These are phyloP conservation scores for Megathymus violae DNA, from an alignment of 1,140 invertebrate genomes.

Conservation along the genomic window DNA sequence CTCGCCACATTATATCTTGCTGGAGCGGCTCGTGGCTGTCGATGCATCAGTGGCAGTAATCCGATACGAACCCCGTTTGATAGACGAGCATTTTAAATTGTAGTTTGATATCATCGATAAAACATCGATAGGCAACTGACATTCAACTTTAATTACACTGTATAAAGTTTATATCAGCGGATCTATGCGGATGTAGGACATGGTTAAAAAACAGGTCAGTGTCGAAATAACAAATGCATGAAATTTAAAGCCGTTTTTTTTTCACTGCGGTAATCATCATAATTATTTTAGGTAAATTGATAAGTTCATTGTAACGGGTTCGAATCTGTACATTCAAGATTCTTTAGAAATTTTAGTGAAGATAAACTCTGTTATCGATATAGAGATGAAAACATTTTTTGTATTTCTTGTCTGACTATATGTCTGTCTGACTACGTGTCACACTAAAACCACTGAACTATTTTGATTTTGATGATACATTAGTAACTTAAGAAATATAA, in stretches of 20 bases:
- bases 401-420: no score
- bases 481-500: no score
- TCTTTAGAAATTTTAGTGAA: no score
- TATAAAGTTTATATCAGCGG: neutral
- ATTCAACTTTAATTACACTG: neutral
- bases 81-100: slow-evolving; percentile 46
- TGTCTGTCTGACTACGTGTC: no score
- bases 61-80: slow-evolving; percentile 47
- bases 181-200: neutral
- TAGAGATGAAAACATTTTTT: no score
- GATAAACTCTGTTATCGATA: no score
- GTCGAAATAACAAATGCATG: neutral
- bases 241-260: neutral
- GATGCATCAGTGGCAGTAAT: slow-evolving; percentile 57
- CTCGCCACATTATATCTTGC: slow-evolving; percentile 43
- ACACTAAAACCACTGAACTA: no score
- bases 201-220: neutral
- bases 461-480: no score
- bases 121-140: neutral
- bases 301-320: no score
- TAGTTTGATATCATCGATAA: slow-evolving; percentile 24
- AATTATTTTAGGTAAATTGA: no score
- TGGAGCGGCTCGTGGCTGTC: slow-evolving; percentile 28
- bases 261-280: no score
- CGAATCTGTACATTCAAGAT: no score